These are phyloP conservation scores for Anabas testudineus DNA, from an alignment of 2,797 vertebrate genomes.

Conservation along the genomic window DNA sequence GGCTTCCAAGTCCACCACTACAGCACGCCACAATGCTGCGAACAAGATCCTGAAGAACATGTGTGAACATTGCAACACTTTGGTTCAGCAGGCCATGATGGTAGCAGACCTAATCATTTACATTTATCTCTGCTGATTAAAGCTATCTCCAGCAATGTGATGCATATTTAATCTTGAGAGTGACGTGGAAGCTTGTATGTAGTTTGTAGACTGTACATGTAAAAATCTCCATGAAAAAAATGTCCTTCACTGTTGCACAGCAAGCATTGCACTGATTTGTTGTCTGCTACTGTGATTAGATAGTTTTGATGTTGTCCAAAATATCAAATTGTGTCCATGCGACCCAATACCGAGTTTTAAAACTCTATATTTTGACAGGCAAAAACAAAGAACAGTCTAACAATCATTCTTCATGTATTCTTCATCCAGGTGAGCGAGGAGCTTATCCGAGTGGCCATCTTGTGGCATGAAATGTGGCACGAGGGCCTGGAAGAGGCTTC, in stretches of 20 bases:
- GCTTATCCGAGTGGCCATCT: constrained; percentile 96
- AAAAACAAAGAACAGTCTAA: constrained; percentile 3
- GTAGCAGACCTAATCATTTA: constrained; percentile 72
- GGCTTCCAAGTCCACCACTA: constrained; percentile 98
- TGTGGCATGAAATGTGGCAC: constrained; percentile 99
- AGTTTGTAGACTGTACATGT: background rate
- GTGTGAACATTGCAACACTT: constrained; percentile 98
- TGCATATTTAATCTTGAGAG: background rate
- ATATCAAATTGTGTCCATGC: background rate
- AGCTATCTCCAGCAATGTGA: background rate
- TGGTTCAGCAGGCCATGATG: constrained; percentile 99
- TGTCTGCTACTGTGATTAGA: too few species aligned
- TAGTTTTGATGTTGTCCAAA: too few species aligned
- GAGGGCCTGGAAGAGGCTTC: constrained; percentile 98
- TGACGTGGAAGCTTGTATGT: constrained; percentile 7
- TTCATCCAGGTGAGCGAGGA: constrained; percentile 94
- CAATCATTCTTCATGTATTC: constrained; percentile 7
- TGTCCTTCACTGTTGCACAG: background rate
- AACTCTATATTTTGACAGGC: background rate
- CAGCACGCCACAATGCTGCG: constrained; percentile 96
- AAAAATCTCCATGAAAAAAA: background rate
- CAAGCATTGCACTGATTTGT: background rate
- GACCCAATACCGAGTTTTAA: background rate
- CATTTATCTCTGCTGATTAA: background rate
- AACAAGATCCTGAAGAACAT: constrained; percentile 99